Base-by-base conservation (phyloP, 2,888 invertebrate species). In the Pteria penguin region DNA sequence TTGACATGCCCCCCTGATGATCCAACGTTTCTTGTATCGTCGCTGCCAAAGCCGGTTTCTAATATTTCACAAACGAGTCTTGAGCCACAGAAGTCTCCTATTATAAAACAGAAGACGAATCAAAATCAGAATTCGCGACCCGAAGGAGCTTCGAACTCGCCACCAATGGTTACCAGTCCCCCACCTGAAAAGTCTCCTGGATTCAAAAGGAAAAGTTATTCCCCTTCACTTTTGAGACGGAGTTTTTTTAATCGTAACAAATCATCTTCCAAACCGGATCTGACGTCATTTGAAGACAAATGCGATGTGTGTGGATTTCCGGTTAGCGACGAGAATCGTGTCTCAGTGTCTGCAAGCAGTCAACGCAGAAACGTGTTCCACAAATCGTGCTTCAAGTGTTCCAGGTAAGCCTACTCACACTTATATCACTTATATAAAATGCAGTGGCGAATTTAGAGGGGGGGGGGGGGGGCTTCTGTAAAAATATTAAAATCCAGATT, bases 301-400 rank as follows among this genome's bases (percentile, higher is more conserved):
- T 87, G 87, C 73, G 73, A 75, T 5, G 80, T 75, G 1, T 87
- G 87, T 80, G 87, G 86, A 22, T 87, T 87, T 69, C 83, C 84
- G 0, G 66, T 87, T 24, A 77, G 77, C 8, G 85, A 84, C 54
- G 86, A 87, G 24, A 81, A 76, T 22, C 69, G 83, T n/a, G 81
- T 87, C 24, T 86, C 86, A 0, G 76, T 84, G 31, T 67, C 78
- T 24, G 31, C 72, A 31, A 79, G 77, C 52, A 58, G 68, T 22
- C 79, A 80, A 14, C 80, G 79, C 55, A 74, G 85, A 55, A 79
- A 76, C 32, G 75, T 82, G 31, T 87, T 81, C 69, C 87, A 87
- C 70, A 75, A 75, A 0, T 76, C 81, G 55, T 87, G 87, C 77
- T 87, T 87, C 77, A 87, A 87, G 62, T 87, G 87, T 60, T 81